Evolutionary conservation across 2,797 vertebrate genomes (phyloP).

Genomic region (Heteromormyrus szaboi): DNA sequence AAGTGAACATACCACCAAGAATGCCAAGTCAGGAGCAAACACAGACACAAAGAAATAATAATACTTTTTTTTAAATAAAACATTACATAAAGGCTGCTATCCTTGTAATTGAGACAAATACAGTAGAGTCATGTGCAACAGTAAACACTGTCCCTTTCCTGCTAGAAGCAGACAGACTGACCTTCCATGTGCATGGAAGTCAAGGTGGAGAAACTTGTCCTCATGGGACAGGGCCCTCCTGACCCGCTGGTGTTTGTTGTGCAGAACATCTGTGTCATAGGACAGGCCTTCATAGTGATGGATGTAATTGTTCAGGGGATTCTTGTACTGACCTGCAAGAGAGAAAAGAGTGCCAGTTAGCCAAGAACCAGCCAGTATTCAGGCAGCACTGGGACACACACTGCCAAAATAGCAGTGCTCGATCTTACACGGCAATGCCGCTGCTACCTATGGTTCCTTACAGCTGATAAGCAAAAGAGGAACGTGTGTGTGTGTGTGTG

Average conservation of each 20-base stretch:
- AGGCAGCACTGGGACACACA: neutral
- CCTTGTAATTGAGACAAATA: neutral
- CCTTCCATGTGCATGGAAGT: constrained; percentile 94
- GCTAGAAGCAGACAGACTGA: constrained; percentile 51
- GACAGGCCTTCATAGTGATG: constrained; percentile 92
- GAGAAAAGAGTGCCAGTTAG: constrained; percentile 13
- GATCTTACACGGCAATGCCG: neutral
- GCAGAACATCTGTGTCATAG: constrained; percentile 79
- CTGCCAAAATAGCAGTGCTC: neutral
- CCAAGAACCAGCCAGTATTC: neutral
- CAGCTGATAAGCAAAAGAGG: neutral
- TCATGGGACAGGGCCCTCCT: constrained; percentile 81
- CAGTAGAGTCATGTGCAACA: neutral
- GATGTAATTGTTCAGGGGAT: constrained; percentile 82
- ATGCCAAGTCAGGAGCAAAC: neutral
- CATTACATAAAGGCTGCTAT: neutral
- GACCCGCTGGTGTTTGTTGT: constrained; percentile 92
- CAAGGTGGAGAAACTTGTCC: constrained; percentile 76
- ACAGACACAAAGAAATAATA: neutral
- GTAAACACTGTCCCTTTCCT: neutral
- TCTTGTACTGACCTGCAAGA: constrained; percentile 78
- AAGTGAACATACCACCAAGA: neutral
- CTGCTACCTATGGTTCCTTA: neutral
- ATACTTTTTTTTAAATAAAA: neutral
- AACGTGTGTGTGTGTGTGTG: neutral